A percentile compares a stretch with the other conserved stretches of the same genome.
phyloP scores from a whole-genome alignment of 2,113 vertebrate species.

The Jaculus jaculus region DNA sequence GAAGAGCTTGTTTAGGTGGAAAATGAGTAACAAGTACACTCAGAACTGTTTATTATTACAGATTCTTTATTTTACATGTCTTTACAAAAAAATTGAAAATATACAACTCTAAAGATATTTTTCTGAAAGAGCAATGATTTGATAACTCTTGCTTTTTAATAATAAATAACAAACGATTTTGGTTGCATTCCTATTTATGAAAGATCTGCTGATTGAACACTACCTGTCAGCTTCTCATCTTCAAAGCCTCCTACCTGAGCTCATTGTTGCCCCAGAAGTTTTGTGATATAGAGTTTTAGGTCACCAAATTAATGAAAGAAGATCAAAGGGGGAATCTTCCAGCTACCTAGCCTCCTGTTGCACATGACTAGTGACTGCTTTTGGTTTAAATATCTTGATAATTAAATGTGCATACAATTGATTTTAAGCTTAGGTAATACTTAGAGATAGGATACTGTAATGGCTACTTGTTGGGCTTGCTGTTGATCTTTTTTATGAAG shows the following conservation, averaged over 20 bases:
- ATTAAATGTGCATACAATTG: constrained; percentile 56
- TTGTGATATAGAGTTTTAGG: not conserved
- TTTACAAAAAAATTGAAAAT: constrained; percentile 70
- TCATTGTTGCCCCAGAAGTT: not conserved
- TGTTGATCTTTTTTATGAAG: constrained; percentile 74
- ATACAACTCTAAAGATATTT: constrained; percentile 66
- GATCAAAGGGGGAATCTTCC: not conserved
- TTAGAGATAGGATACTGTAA: constrained; percentile 82
- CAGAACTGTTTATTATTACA: constrained; percentile 80
- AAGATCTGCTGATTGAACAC: constrained; percentile 1
- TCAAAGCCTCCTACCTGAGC: not conserved
- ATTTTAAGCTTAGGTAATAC: constrained; percentile 76
- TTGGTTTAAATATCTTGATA: constrained; percentile 16
- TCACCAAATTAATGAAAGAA: constrained; percentile 24
- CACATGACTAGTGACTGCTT: constrained; percentile 24
- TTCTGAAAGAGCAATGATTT: constrained; percentile 58
- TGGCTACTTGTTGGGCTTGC: constrained; percentile 79
- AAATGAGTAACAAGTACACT: constrained; percentile 61
- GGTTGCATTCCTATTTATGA: constrained; percentile 21
- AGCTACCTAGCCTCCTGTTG: not conserved
- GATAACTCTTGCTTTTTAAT: constrained; percentile 25
- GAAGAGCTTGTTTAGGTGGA: constrained; percentile 52
- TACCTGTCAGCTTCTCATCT: not conserved
- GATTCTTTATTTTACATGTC: constrained; percentile 75
- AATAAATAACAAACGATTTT: constrained; percentile 38